Conservation (phyloP, 1,140 invertebrate genomes). For the Aphidius gifuensis region DNA sequence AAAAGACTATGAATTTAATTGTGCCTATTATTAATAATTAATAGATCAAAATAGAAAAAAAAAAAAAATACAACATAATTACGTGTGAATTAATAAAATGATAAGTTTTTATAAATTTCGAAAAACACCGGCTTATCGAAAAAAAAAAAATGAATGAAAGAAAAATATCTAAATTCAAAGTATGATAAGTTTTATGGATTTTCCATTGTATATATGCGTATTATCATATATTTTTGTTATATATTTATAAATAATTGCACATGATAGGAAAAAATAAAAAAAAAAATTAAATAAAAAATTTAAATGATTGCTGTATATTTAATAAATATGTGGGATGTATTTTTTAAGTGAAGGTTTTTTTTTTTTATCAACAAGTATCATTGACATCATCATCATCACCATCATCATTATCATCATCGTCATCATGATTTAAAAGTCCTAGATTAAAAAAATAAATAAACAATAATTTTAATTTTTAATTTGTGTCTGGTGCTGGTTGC, state of each 20-base stretch:
- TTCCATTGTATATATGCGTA: constrained; percentile 47
- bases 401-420: too few species aligned
- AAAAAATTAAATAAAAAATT: background rate
- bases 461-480: too few species aligned
- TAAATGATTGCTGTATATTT: background rate
- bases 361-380: too few species aligned
- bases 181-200: constrained; percentile 45
- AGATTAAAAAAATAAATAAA: too few species aligned
- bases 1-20: constrained; percentile 12
- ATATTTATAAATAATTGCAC: constrained; percentile 41
- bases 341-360: background rate
- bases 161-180: constrained; percentile 13
- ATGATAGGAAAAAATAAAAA: constrained; percentile 13
- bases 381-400: too few species aligned
- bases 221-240: constrained; percentile 43
- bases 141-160: constrained; percentile 4
- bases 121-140: background rate
- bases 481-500: too few species aligned
- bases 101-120: background rate
- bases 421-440: too few species aligned
- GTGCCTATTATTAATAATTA: constrained; percentile 3
- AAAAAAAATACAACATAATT: too few species aligned
- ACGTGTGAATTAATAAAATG: too few species aligned
- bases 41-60: background rate
- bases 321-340: background rate